phyloP scores from a whole-genome alignment of 1,140 invertebrate genomes.

The Bradysia coprophila region DNA sequence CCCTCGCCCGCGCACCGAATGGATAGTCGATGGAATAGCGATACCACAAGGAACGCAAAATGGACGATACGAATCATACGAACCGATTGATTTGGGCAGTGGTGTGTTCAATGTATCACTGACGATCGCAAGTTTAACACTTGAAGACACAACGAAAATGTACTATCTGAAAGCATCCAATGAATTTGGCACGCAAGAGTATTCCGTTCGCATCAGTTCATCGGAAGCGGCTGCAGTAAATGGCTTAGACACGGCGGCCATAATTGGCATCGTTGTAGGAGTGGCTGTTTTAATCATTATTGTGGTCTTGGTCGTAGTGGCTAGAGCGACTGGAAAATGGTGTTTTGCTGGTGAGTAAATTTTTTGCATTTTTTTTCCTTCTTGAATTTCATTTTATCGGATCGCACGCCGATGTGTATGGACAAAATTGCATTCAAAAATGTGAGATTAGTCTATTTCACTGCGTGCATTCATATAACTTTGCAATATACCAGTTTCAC shows the following conservation, averaged over 20 bases:
- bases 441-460: too few relatives aligned
- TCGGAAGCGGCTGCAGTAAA: constrained; percentile 30
- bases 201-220: constrained; percentile 40
- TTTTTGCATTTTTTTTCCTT: not conserved
- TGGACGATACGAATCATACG: constrained; percentile 15
- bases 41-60: constrained; percentile 30
- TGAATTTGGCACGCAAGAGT: constrained; percentile 37
- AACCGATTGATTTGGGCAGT: constrained; percentile 28
- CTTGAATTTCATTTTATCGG: too few relatives aligned
- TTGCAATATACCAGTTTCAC: too few relatives aligned
- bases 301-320: constrained; percentile 48
- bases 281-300: constrained; percentile 42
- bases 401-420: too few relatives aligned
- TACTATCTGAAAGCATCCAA: constrained; percentile 46
- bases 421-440: too few relatives aligned
- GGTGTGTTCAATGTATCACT: constrained; percentile 46
- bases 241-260: constrained; percentile 48
- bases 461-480: too few relatives aligned
- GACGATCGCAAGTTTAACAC: constrained; percentile 41
- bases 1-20: constrained; percentile 41
- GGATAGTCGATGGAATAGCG: constrained; percentile 36
- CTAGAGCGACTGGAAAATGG: constrained; percentile 57
- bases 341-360: constrained; percentile 62
- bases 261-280: constrained; percentile 53
- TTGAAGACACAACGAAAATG: constrained; percentile 50